A percentile compares a stretch with the other conserved stretches of the same genome.
Conservation (phyloP, 92 coral and sea anemone species). For the Porites lobata region DNA sequence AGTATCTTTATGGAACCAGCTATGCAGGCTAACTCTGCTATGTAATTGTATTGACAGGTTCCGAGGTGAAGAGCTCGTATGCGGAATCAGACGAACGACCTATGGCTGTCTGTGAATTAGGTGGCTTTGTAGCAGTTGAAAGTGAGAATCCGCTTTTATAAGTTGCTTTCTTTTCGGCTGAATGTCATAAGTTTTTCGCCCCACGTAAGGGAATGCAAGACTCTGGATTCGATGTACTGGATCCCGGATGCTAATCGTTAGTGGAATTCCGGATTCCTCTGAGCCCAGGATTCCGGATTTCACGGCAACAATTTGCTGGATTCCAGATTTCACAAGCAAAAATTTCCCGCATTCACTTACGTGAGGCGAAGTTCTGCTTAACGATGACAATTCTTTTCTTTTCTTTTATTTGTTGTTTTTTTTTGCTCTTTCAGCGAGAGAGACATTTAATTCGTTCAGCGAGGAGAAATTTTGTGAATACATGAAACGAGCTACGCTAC, state of each 20-base stretch:
- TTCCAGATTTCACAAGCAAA: no score
- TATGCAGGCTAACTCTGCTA: no score
- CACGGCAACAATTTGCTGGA: no score
- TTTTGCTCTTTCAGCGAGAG: slow-evolving; percentile 65
- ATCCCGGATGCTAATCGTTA: no score
- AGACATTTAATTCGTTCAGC: slow-evolving; percentile 74
- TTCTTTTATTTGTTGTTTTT: neutral
- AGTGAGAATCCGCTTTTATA: slow-evolving; percentile 49
- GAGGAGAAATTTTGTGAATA: slow-evolving; percentile 84
- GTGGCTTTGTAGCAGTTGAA: slow-evolving; percentile 77
- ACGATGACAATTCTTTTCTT: no score
- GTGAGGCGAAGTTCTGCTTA: no score
- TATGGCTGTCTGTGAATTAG: slow-evolving; percentile 85
- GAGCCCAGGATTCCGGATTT: no score
- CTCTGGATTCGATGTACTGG: no score
- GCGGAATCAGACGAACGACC: slow-evolving; percentile 44
- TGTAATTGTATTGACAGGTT: neutral
- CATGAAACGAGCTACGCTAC: slow-evolving; percentile 79
- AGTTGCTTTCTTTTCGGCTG: neutral
- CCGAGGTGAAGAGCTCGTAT: slow-evolving; percentile 39
- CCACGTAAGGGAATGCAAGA: no score
- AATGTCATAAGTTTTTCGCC: neutral
- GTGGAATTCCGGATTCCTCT: no score
- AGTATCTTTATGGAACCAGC: no score
- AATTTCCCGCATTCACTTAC: no score